Base-by-base conservation (phyloP, 2,113 vertebrate genomes). In the Esox niger region DNA sequence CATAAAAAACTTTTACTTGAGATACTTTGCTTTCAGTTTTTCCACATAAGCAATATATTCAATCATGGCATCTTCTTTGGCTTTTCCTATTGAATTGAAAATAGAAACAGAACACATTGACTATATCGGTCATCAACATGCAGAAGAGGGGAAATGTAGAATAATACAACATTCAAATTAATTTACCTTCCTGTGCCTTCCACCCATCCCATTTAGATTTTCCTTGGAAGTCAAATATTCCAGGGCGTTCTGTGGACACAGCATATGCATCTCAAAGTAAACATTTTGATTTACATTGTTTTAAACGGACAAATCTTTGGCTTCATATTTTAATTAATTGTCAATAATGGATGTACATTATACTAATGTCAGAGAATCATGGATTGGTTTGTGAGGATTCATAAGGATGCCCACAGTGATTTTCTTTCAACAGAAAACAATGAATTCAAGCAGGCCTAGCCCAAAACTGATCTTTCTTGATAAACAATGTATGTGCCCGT, bases 131-230 rank as follows among this genome's bases (percentile, higher is more conserved):
- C 7, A 62, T 6, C 26, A 10, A 4, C 1, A 32, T 20, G 30
- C 26, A 10, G n/a, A 2, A 26, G 23, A 46, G 23, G 43, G 35
- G 35, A 38, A 27, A 27, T 27, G 21, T 1, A 26, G 43, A 63
- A 43, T 63, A 47, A 17, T 46, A 29, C 27, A 26, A 27, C 29
- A 25, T 31, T 26, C 62, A 47, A 4, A 5, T 13, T 6, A 11
- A 27, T 68, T 65, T 63, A 96, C 96, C 97, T 95, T 96, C 95
- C 64, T 90, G 79, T 4, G 29, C n/a, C 0, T 77, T 82, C 97
- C 96, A 98, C 2, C 92, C 90, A 56, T 97, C 94, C 97, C 97
- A 99, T 78, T 98, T 99, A 29, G 86, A 88, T 84, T 92, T 95
- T 63, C 93, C 96, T 76, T 89, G 82, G 38, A 97, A 84, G 84